phyloP scores from a whole-genome alignment of 1,140 invertebrate species.

The Limonius californicus region DNA sequence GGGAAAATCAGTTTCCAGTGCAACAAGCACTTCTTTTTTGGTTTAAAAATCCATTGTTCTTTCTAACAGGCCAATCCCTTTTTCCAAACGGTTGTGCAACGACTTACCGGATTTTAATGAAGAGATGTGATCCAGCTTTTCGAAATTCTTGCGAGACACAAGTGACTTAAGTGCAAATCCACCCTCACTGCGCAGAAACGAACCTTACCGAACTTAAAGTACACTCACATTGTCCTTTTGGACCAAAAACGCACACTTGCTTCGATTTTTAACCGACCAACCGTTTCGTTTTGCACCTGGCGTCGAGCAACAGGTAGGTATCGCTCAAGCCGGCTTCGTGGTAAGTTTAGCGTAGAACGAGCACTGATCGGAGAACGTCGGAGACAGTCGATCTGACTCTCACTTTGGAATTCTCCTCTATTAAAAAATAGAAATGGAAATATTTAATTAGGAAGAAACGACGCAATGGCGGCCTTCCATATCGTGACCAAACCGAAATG shows the following conservation, averaged over 20 bases:
- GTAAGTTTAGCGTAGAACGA: neutral
- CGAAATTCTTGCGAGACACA: too few relatives aligned
- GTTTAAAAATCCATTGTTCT: too few relatives aligned
- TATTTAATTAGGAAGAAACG: too few relatives aligned
- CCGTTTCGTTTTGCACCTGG: slow-evolving; percentile 33
- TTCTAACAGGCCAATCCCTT: too few relatives aligned
- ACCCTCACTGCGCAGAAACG: neutral
- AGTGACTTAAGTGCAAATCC: neutral
- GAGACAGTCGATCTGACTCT: neutral
- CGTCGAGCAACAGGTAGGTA: slow-evolving; percentile 28
- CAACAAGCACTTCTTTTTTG: too few relatives aligned
- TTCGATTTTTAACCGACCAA: slow-evolving; percentile 13
- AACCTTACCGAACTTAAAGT: neutral
- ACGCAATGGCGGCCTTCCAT: too few relatives aligned
- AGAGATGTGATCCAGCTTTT: slow-evolving; percentile 36
- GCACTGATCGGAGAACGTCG: neutral
- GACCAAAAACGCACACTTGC: too few relatives aligned
- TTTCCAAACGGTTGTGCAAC: neutral
- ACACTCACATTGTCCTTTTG: neutral
- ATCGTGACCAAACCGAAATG: too few relatives aligned
- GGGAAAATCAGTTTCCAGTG: too few relatives aligned
- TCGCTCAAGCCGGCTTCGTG: neutral
- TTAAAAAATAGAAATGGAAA: too few relatives aligned
- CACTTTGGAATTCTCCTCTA: neutral
- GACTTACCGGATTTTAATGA: slow-evolving; percentile 30